Evolutionary conservation across 1,140 invertebrate genomes (phyloP).

Genomic region (Danaus plexippus): DNA sequence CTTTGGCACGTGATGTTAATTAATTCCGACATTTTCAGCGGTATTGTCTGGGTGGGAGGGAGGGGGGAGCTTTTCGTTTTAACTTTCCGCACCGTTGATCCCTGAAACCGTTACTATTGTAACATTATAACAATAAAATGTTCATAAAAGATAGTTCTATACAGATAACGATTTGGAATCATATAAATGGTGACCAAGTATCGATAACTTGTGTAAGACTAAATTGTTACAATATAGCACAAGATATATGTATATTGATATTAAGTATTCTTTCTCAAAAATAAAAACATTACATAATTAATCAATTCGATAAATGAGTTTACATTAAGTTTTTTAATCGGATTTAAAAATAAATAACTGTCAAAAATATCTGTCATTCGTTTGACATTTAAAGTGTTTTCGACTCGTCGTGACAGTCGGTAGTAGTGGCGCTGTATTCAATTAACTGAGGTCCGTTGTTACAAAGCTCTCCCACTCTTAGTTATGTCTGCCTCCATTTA

Average conservation of each 20-base stretch:
- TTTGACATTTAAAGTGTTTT: constrained; percentile 5
- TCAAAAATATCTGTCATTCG: constrained; percentile 1
- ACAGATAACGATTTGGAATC: too few species aligned
- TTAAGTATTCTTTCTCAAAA: too few species aligned
- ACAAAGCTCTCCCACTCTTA: constrained; percentile 43
- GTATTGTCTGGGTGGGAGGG: constrained; percentile 26
- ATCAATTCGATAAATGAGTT: too few species aligned
- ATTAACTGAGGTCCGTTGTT: constrained; percentile 43
- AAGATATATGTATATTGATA: too few species aligned
- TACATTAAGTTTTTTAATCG: too few species aligned
- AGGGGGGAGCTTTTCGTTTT: constrained; percentile 34
- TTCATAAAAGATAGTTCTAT: too few species aligned
- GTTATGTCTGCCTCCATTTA: constrained; percentile 46
- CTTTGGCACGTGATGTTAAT: constrained; percentile 32
- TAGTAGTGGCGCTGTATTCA: constrained; percentile 41
- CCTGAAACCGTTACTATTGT: constrained; percentile 22
- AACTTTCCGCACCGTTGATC: constrained; percentile 43
- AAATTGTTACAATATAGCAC: too few species aligned
- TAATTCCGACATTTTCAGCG: constrained; percentile 47
- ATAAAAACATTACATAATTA: background rate
- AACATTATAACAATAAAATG: too few species aligned
- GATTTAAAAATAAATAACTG: constrained; percentile 5
- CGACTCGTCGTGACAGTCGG: constrained; percentile 17
- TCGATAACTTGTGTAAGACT: too few species aligned
- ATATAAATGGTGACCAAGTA: too few species aligned